These are phyloP conservation scores for Holacanthus passer DNA, from an alignment of 2,113 vertebrate genomes.

Conservation along the genomic window DNA sequence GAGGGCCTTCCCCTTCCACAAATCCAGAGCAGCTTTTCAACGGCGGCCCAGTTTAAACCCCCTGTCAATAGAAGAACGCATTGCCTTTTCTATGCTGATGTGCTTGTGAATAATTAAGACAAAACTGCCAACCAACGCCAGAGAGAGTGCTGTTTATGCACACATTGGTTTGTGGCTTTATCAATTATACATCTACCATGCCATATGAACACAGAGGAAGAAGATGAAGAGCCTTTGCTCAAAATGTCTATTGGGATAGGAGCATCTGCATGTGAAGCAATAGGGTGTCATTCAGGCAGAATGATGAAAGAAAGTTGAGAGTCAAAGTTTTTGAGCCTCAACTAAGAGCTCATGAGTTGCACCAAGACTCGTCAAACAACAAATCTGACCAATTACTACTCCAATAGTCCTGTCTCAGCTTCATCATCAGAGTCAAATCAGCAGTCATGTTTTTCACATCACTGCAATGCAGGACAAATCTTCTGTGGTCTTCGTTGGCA, in stretches of 20 bases:
- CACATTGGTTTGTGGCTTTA: conserved; percentile 56
- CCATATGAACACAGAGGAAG: conserved; percentile 33
- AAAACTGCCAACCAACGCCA: conserved; percentile 52
- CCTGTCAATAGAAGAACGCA: conserved; percentile 40
- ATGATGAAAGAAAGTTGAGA: conserved; percentile 17
- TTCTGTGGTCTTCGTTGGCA: conserved; percentile 18
- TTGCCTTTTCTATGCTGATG: conserved; percentile 47
- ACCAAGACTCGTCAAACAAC: no score
- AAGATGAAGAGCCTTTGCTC: conserved; percentile 30
- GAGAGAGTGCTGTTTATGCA: conserved; percentile 58
- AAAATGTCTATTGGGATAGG: conserved; percentile 2
- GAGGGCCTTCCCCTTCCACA: conserved; percentile 19
- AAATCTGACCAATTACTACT: no score
- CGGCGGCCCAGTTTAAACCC: conserved; percentile 53
- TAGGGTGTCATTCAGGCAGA: conserved; percentile 19
- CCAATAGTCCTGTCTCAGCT: neutral
- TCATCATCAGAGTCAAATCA: conserved; percentile 32
- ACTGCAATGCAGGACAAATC: conserved; percentile 50
- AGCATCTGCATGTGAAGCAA: conserved; percentile 18
- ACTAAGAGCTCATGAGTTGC: neutral
- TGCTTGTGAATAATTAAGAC: conserved; percentile 70
- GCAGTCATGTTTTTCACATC: conserved; percentile 40
- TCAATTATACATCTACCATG: conserved; percentile 53
- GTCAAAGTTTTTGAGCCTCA: neutral
- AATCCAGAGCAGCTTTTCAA: conserved; percentile 47